Percentiles rank a stretch among this genome's conserved stretches.
Evolutionary conservation across 2,888 invertebrate genomes (phyloP).

Genomic region (Nebria brevicollis): DNA sequence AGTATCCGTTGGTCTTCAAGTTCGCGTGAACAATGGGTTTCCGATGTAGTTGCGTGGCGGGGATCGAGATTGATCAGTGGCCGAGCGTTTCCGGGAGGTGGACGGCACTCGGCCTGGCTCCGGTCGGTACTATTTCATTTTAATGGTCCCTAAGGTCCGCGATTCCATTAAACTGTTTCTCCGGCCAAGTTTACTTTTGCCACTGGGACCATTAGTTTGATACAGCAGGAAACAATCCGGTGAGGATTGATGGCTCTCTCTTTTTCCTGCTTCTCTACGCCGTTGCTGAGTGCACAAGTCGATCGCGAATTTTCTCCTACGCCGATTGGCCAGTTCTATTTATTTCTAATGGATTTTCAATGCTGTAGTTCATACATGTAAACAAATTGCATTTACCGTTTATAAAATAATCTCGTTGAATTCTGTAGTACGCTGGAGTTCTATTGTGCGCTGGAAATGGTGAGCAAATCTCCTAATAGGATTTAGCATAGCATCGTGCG

Average conservation of each 20-base stretch:
- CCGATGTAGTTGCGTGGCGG: neutral
- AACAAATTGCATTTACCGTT: too few species aligned
- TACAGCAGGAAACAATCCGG: conserved; percentile 66
- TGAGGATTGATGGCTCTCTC: conserved; percentile 62
- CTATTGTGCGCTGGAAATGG: conserved; percentile 13
- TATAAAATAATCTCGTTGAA: too few species aligned
- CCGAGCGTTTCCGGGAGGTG: conserved; percentile 49
- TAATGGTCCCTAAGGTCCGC: conserved; percentile 68
- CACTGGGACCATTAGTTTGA: conserved; percentile 65
- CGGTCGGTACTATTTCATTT: conserved; percentile 66
- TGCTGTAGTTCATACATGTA: too few species aligned
- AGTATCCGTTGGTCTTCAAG: neutral
- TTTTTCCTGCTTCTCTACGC: conserved; percentile 58
- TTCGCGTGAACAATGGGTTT: neutral
- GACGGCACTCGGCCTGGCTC: conserved; percentile 37
- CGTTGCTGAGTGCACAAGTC: neutral
- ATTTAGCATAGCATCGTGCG: conserved; percentile 39
- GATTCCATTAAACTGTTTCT: conserved; percentile 70
- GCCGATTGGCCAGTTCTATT: neutral
- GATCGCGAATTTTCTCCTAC: neutral
- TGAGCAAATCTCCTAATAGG: conserved; percentile 48
- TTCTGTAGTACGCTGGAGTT: too few species aligned
- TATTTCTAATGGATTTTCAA: neutral
- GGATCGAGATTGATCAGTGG: conserved; percentile 57
- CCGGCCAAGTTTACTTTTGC: conserved; percentile 64